These are phyloP conservation scores for Synodontis membranacea DNA, from an alignment of 2,113 vertebrate species.

Conservation along the genomic window DNA sequence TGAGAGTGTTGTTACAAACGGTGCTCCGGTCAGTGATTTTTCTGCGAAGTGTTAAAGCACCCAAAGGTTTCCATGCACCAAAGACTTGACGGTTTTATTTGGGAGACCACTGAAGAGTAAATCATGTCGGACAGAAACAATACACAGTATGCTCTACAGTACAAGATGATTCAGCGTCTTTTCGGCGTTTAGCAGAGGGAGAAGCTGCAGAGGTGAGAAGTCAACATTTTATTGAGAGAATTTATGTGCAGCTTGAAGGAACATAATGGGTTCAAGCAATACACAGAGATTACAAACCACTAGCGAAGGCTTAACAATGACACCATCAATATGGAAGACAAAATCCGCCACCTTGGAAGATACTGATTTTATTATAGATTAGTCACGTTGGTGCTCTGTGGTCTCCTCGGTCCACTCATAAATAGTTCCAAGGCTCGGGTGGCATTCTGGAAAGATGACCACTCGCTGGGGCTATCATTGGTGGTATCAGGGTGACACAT, in stretches of 20 bases:
- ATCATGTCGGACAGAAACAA: background rate
- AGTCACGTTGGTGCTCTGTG: background rate
- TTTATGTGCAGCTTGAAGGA: background rate
- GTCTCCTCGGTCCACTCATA: background rate
- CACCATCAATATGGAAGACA: background rate
- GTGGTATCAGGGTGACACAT: background rate
- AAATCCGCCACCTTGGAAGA: background rate
- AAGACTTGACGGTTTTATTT: background rate
- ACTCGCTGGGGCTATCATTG: constrained; percentile 2
- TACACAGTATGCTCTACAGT: background rate
- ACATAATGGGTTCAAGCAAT: background rate
- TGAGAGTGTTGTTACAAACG: background rate
- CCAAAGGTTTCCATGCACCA: background rate
- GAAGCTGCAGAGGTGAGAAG: background rate
- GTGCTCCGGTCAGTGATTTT: background rate
- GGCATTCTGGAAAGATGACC: constrained; percentile 18
- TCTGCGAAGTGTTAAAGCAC: background rate
- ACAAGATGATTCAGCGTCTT: background rate
- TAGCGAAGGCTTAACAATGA: background rate
- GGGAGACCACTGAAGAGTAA: background rate
- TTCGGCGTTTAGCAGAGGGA: background rate
- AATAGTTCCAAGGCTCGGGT: background rate
- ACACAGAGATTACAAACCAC: background rate
- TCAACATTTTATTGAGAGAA: background rate
- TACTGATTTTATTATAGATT: background rate